Percentiles rank a stretch among this genome's conserved stretches.
These are phyloP conservation scores for Ophioderma brevispina DNA, from an alignment of 35 echinoderm and acorn worm genomes.

Conservation along the genomic window DNA sequence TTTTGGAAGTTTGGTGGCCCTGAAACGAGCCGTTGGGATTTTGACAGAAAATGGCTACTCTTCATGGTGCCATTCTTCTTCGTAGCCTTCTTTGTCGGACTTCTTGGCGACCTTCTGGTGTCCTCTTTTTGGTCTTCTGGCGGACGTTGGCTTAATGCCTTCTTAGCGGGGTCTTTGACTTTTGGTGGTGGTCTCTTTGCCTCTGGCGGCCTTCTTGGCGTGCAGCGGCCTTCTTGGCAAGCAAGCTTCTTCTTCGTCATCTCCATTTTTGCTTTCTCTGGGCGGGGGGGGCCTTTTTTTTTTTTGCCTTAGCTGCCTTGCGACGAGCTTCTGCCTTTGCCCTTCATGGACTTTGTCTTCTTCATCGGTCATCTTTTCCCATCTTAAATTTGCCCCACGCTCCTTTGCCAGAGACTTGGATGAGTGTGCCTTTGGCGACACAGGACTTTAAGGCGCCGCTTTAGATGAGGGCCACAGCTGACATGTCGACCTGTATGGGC, in stretches of 20 bases:
- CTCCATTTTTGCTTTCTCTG: slow-evolving; percentile 3
- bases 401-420: slow-evolving; percentile 54
- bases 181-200: background rate
- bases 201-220: slow-evolving; percentile 16
- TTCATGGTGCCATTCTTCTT: slow-evolving; percentile 18
- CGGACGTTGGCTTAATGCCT: background rate
- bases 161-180: background rate
- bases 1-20: slow-evolving; percentile 51
- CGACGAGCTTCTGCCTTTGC: slow-evolving; percentile 39
- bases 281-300: no score
- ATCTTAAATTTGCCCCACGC: slow-evolving; percentile 59
- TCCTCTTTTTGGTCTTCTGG: background rate
- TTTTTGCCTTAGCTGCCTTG: slow-evolving; percentile 17
- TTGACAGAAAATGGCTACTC: slow-evolving; percentile 22
- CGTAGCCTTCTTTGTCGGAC: background rate
- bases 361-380: slow-evolving; percentile 28
- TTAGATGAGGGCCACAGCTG: slow-evolving; percentile 19
- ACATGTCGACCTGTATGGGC: slow-evolving; percentile 47
- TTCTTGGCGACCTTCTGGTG: background rate
- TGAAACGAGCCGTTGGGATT: slow-evolving; percentile 47
- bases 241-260: slow-evolving; percentile 9
- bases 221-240: background rate
- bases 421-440: slow-evolving; percentile 37
- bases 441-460: slow-evolving; percentile 48
- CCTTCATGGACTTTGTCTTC: slow-evolving; percentile 16